These are phyloP conservation scores for Poeciliopsis prolifica DNA, from an alignment of 2,113 vertebrate genomes.

Conservation along the genomic window DNA sequence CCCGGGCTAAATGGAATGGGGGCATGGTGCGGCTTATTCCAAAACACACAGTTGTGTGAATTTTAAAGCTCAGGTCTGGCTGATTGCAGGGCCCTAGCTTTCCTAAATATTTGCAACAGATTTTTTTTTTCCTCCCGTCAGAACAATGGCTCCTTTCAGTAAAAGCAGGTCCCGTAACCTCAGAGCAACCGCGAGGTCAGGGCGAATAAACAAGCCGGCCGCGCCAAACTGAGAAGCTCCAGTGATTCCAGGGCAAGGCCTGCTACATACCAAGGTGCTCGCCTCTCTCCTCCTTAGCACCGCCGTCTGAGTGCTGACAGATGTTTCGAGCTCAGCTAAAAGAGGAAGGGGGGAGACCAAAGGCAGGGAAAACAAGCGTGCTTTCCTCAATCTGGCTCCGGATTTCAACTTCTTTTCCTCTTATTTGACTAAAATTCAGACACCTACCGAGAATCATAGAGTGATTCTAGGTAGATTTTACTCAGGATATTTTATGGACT, in stretches of 20 bases:
- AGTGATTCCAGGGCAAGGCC: slow-evolving; percentile 84
- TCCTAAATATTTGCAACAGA: slow-evolving; percentile 99
- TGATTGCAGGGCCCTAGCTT: slow-evolving; percentile 88
- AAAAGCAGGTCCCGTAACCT: slow-evolving; percentile 86
- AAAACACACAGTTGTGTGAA: slow-evolving; percentile 90
- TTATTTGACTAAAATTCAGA: slow-evolving; percentile 30
- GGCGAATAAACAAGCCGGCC: slow-evolving; percentile 95
- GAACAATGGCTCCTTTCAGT: slow-evolving; percentile 97
- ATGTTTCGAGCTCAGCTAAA: slow-evolving; percentile 89
- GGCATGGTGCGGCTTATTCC: slow-evolving; percentile 86
- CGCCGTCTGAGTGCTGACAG: slow-evolving; percentile 91
- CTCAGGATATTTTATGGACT: neutral
- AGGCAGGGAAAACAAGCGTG: slow-evolving; percentile 42
- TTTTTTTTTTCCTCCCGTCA: slow-evolving; percentile 83
- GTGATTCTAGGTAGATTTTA: neutral
- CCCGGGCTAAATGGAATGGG: slow-evolving; percentile 77
- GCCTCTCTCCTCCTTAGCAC: slow-evolving; percentile 47
- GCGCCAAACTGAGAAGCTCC: slow-evolving; percentile 89
- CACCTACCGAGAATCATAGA: slow-evolving; percentile 45
- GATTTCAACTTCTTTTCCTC: slow-evolving; percentile 42
- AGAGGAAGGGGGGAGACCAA: slow-evolving; percentile 39
- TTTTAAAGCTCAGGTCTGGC: slow-evolving; percentile 91
- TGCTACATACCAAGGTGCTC: slow-evolving; percentile 80
- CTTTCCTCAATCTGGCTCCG: slow-evolving; percentile 26
- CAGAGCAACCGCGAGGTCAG: slow-evolving; percentile 88